Percentiles rank a stretch among this genome's conserved stretches.
Evolutionary conservation across 2,797 vertebrate species (phyloP).

Genomic region (Mallotus villosus): DNA sequence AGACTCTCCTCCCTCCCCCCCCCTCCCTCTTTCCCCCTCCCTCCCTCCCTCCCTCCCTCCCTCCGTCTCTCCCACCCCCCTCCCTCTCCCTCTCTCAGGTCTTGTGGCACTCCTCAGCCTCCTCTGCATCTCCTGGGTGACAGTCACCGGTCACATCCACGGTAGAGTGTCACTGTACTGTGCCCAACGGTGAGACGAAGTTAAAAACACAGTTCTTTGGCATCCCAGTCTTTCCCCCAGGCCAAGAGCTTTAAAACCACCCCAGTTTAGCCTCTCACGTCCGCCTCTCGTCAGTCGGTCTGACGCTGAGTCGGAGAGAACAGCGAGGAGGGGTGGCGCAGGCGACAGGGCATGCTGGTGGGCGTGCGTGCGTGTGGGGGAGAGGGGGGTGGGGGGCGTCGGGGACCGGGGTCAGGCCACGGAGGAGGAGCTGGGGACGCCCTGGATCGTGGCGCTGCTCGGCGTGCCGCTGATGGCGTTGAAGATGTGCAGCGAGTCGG

Average conservation of each 20-base stretch:
- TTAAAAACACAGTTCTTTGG: slow-evolving; percentile 10
- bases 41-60: too few relatives aligned
- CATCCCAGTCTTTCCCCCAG: slow-evolving; percentile 22
- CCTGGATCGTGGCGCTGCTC: slow-evolving; percentile 88
- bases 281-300: slow-evolving; percentile 26
- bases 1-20: not conserved
- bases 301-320: slow-evolving; percentile 14
- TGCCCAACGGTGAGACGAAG: slow-evolving; percentile 1
- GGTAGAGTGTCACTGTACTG: slow-evolving; percentile 14
- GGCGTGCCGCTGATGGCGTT: slow-evolving; percentile 98
- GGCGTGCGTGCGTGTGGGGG: not conserved
- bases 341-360: slow-evolving; percentile 18
- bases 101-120: slow-evolving; percentile 11
- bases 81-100: not conserved
- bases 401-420: slow-evolving; percentile 81
- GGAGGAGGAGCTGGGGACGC: slow-evolving; percentile 93
- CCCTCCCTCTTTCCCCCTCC: not conserved
- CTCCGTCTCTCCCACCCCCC: slow-evolving; percentile 1
- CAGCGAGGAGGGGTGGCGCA: slow-evolving; percentile 12
- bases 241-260: slow-evolving; percentile 1
- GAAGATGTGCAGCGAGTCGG: slow-evolving; percentile 95
- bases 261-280: slow-evolving; percentile 10
- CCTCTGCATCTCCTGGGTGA: not conserved
- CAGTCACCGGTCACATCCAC: slow-evolving; percentile 12
- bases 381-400: slow-evolving; percentile 7